Base-by-base conservation (phyloP, 2,113 vertebrate species). In the Hylia prasina region DNA sequence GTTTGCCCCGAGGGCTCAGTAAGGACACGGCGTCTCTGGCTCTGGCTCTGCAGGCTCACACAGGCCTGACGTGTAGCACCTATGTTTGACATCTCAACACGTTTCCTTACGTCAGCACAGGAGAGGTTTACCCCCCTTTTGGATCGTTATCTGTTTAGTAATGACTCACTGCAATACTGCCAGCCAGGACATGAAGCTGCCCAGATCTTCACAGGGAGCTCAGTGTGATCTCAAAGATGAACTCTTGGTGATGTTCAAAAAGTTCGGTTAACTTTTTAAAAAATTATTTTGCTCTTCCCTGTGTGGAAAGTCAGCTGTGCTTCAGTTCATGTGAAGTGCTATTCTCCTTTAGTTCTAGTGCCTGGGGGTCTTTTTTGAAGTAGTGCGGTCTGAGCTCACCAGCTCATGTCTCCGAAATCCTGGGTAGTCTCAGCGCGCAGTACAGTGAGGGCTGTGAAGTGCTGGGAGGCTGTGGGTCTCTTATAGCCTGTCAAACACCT, bases 281-380 rank as follows among this genome's bases (percentile, higher is more conserved):
- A 95, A 94, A 89, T 90, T 77, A 91, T 85, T 82, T 96, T 94
- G 33, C 78, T 93, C 84, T 97, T 81, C 37, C 63, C 58, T 77
- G 63, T 8, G 39, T 61, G 63, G 58, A 83, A 94, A 92, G 94
- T 95, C 89, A 92, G 80, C 73, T 61, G 40, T 82, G 83, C 86
- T 92, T 95, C 42, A 85, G 78, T 85, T 87, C n/a, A 61, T 95
- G 66, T 93, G 93, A 95, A 96, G 89, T 89, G 90, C 24, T 17
- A 60, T 54, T 75, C 60, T 85, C 44, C 89, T 94, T 96, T 77
- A 88, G 47, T 93, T 94, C 83, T 71, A 79, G 69, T 89, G 63
- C 89, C 94, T 79, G 72, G 91, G 81, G 91, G 81, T 61, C 84
- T 65, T 87, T 63, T 95, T 94, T 96, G 96, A 96, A 94, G 96